phyloP scores from a whole-genome alignment of 2,113 vertebrate species.

The Hirundichthys speculiger region DNA sequence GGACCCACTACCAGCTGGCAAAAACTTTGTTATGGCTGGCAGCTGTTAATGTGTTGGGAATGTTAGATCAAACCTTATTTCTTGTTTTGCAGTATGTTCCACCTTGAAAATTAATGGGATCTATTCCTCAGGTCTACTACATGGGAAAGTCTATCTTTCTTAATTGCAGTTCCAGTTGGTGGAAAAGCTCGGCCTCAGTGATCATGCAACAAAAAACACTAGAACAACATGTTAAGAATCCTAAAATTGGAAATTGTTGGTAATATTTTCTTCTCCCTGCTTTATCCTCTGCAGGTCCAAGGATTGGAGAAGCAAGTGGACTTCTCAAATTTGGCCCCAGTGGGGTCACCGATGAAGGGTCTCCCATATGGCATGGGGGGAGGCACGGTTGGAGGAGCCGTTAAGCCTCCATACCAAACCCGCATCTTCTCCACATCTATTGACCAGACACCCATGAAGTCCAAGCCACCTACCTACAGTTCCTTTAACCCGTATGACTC shows the following conservation, averaged over 20 bases:
- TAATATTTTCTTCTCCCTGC: slow-evolving; percentile 4
- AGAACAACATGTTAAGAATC: background rate
- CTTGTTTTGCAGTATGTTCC: too few species aligned
- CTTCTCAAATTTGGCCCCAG: slow-evolving; percentile 85
- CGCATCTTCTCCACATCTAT: slow-evolving; percentile 78
- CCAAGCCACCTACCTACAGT: slow-evolving; percentile 79
- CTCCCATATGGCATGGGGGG: slow-evolving; percentile 78
- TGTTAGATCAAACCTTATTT: too few species aligned
- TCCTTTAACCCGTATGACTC: slow-evolving; percentile 82
- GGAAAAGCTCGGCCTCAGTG: too few species aligned
- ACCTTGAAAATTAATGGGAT: too few species aligned
- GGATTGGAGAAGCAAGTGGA: slow-evolving; percentile 86
- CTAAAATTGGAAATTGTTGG: background rate
- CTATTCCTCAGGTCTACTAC: too few species aligned
- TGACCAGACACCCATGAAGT: slow-evolving; percentile 79
- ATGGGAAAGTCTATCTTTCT: too few species aligned
- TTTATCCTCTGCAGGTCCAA: slow-evolving; percentile 78
- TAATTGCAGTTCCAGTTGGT: too few species aligned
- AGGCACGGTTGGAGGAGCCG: slow-evolving; percentile 64
- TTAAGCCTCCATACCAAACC: slow-evolving; percentile 82
- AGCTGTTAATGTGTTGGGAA: too few species aligned
- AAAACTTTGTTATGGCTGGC: too few species aligned
- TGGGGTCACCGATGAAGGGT: slow-evolving; percentile 81
- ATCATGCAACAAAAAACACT: background rate
- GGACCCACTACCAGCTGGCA: too few species aligned